These are phyloP conservation scores for Microcebus jonahi DNA, from an alignment of 2,113 vertebrate species.

Conservation along the genomic window DNA sequence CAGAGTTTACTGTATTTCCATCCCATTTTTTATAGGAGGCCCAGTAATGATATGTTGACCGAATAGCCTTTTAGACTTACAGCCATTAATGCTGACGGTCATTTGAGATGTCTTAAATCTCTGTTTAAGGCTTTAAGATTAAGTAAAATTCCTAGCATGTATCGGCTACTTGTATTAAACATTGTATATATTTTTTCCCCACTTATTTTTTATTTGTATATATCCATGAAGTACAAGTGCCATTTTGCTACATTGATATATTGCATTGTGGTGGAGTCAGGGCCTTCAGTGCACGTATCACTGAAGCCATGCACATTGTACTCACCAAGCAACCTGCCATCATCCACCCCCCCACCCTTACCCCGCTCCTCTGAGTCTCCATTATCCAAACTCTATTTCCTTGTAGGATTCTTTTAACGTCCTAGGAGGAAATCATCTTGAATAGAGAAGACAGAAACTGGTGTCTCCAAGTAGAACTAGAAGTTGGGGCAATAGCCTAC, in stretches of 20 bases:
- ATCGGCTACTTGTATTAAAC: neutral
- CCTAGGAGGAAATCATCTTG: neutral
- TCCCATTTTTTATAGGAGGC: neutral
- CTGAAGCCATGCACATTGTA: too few relatives aligned
- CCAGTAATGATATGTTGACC: neutral
- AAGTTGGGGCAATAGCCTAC: neutral
- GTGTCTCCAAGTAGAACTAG: neutral
- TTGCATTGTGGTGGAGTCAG: too few relatives aligned
- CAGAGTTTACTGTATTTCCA: neutral
- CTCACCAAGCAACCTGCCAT: too few relatives aligned
- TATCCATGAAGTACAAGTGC: too few relatives aligned
- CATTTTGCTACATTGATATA: too few relatives aligned
- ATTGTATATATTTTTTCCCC: neutral
- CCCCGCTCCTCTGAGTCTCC: too few relatives aligned
- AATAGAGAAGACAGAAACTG: neutral
- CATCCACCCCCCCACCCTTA: too few relatives aligned
- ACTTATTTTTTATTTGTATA: too few relatives aligned
- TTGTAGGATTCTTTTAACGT: neutral
- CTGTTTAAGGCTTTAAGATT: neutral
- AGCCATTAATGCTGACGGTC: constrained; percentile 2
- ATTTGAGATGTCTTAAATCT: neutral
- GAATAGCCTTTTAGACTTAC: neutral
- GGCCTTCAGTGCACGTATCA: too few relatives aligned
- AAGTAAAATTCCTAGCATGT: neutral
- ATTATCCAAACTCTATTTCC: too few relatives aligned